Percentiles rank a stretch among this genome's conserved stretches.
phyloP scores from a whole-genome alignment of 1,140 invertebrate species.

The Tetragnatha versicolor region DNA sequence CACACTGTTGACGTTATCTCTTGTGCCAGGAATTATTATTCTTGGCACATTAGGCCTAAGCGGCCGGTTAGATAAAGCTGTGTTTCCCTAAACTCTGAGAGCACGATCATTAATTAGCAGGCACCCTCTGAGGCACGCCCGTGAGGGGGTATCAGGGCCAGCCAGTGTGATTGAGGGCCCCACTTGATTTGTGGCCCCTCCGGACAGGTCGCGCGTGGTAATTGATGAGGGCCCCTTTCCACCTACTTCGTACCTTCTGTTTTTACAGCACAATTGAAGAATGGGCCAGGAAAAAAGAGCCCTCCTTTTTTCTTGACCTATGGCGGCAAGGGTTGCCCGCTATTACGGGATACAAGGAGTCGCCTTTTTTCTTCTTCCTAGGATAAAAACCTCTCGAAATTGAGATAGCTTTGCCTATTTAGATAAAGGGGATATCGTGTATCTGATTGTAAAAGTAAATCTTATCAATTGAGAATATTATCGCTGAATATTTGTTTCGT shows the following conservation, averaged over 20 bases:
- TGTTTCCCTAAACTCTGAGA: slow-evolving; percentile 56
- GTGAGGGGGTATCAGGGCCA: slow-evolving; percentile 47
- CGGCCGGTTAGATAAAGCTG: slow-evolving; percentile 54
- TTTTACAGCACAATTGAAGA: slow-evolving; percentile 54
- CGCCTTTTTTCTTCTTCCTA: no score
- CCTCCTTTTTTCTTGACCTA: neutral
- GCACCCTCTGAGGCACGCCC: slow-evolving; percentile 50
- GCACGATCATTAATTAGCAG: slow-evolving; percentile 53
- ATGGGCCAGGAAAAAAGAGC: slow-evolving; percentile 38
- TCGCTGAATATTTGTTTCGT: no score
- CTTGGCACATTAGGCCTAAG: slow-evolving; percentile 55
- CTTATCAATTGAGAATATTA: no score
- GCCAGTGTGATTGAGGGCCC: slow-evolving; percentile 52
- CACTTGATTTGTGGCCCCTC: slow-evolving; percentile 55
- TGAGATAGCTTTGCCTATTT: no score
- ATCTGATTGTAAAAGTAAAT: no score
- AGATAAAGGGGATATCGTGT: no score
- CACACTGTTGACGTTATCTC: slow-evolving; percentile 55
- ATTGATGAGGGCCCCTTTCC: slow-evolving; percentile 50
- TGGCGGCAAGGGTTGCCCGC: neutral
- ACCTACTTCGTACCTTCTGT: slow-evolving; percentile 55
- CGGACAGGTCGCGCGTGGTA: slow-evolving; percentile 54
- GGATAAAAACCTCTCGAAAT: no score
- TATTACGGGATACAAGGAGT: no score
- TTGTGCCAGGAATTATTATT: slow-evolving; percentile 53